phyloP scores from a whole-genome alignment of 2,888 invertebrate genomes.

The Cancer borealis region DNA sequence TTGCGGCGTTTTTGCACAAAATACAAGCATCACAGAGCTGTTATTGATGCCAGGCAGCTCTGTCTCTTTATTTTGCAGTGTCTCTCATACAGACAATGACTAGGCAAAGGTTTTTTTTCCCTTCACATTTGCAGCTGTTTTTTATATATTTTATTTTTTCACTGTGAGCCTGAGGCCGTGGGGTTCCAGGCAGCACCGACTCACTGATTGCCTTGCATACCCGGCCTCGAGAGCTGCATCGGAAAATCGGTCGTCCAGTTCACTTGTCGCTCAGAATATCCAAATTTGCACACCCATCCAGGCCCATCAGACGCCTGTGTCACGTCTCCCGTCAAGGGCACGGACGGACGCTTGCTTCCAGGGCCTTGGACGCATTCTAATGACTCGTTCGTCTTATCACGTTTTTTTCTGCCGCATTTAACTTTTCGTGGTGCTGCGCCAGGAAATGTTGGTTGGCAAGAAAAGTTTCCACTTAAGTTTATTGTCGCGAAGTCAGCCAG shows the following conservation, averaged over 20 bases:
- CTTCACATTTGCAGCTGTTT: background rate
- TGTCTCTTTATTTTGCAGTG: too few relatives aligned
- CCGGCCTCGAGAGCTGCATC: background rate
- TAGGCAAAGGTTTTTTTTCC: too few relatives aligned
- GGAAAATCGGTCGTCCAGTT: background rate
- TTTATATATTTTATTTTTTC: background rate
- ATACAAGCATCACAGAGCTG: too few relatives aligned
- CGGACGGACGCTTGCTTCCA: background rate
- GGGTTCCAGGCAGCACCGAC: background rate
- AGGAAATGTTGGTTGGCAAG: background rate
- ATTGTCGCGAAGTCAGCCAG: constrained; percentile 11
- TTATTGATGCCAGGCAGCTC: too few relatives aligned
- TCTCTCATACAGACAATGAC: too few relatives aligned
- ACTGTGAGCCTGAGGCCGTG: background rate
- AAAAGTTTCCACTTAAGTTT: constrained; percentile 5
- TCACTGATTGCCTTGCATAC: background rate
- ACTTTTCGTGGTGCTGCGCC: background rate
- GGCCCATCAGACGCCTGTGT: background rate
- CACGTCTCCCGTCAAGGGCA: background rate
- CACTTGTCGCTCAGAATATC: constrained; percentile 3
- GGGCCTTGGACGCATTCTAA: background rate
- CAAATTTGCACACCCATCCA: background rate
- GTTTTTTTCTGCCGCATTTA: background rate
- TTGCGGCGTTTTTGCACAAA: too few relatives aligned
- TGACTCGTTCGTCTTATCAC: constrained; percentile 10